Conservation (phyloP, 2,113 vertebrate species). For the Lethenteron reissneri region DNA sequence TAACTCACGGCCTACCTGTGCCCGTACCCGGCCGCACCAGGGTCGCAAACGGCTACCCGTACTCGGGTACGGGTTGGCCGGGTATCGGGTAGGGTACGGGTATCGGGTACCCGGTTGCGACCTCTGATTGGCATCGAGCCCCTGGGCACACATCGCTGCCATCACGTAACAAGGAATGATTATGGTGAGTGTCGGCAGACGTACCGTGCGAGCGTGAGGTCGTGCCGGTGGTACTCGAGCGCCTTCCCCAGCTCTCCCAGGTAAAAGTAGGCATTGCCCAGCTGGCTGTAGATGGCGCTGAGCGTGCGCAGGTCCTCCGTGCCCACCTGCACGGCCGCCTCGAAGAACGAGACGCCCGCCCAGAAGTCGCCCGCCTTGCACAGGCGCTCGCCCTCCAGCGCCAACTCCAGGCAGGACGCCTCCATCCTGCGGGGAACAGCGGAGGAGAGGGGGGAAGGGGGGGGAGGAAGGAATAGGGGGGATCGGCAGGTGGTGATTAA, state of each 20-base stretch:
- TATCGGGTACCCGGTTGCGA: too few species aligned
- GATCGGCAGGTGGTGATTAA: not conserved
- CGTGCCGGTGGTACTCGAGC: slow-evolving; percentile 66
- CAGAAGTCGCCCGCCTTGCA: slow-evolving; percentile 86
- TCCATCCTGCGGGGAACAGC: slow-evolving; percentile 46
- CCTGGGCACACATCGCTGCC: too few species aligned
- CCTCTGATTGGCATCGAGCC: too few species aligned
- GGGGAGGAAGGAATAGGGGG: not conserved
- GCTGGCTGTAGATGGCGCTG: slow-evolving; percentile 94
- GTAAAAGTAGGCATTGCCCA: slow-evolving; percentile 95
- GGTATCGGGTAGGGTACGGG: too few species aligned
- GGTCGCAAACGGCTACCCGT: too few species aligned
- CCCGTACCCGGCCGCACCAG: too few species aligned
- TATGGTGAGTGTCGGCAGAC: not conserved
- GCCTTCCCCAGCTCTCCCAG: slow-evolving; percentile 77
- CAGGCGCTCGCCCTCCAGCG: slow-evolving; percentile 68
- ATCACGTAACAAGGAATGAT: too few species aligned
- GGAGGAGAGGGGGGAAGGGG: slow-evolving; percentile 3
- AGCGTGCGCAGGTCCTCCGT: slow-evolving; percentile 90
- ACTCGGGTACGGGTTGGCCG: too few species aligned
- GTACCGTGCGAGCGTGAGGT: slow-evolving; percentile 80
- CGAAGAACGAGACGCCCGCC: slow-evolving; percentile 65
- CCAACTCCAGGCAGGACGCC: slow-evolving; percentile 76
- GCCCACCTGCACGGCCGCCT: slow-evolving; percentile 77
- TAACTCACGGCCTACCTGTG: too few species aligned